Evolutionary conservation across 1,140 invertebrate genomes (phyloP).

Genomic region (Aphaenogaster ashmeadi): DNA sequence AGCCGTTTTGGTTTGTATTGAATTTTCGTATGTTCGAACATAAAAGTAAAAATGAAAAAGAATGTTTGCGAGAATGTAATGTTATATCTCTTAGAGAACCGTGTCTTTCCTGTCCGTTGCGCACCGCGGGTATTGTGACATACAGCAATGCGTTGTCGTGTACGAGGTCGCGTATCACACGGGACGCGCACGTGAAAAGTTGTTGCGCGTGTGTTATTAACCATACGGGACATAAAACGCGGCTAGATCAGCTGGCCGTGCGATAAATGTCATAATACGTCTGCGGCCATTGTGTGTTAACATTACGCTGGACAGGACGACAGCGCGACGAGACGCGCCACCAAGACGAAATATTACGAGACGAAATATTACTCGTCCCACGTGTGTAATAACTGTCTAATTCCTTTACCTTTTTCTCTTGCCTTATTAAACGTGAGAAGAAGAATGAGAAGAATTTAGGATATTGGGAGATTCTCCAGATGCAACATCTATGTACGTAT

Average conservation of each 20-base stretch:
- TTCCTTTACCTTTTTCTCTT: not conserved
- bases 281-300: constrained; percentile 52
- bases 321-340: constrained; percentile 60
- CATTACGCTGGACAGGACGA: constrained; percentile 51
- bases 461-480: not conserved
- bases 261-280: constrained; percentile 71
- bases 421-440: not conserved
- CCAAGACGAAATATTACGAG: constrained; percentile 45
- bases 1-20: not conserved
- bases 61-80: constrained; percentile 16
- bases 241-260: constrained; percentile 60
- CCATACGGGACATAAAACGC: constrained; percentile 40
- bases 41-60: constrained; percentile 12
- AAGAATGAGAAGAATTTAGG: not conserved
- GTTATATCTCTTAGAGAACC: constrained; percentile 33
- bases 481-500: not conserved
- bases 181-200: constrained; percentile 19
- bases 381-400: not conserved
- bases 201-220: constrained; percentile 9
- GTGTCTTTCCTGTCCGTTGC: not conserved
- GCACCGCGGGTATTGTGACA: not conserved
- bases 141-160: constrained; percentile 20
- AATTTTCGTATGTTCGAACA: not conserved
- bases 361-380: not conserved
- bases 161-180: constrained; percentile 10